These are phyloP conservation scores for Cettia cetti DNA, from an alignment of 2,113 vertebrate genomes.

Conservation along the genomic window DNA sequence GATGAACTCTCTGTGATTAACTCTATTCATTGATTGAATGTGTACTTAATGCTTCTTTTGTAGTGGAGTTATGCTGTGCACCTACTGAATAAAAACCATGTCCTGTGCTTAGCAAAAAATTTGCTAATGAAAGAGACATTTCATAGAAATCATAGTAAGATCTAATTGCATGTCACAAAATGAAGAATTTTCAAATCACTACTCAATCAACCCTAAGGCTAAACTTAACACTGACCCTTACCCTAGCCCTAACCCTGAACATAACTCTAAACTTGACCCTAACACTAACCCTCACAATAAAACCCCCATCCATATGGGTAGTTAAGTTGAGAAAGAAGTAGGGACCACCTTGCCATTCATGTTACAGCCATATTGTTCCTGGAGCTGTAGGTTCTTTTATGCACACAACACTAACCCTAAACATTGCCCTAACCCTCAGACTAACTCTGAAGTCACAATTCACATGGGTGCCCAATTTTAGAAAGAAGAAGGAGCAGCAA, in stretches of 20 bases:
- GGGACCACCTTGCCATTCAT: background rate
- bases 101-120: background rate
- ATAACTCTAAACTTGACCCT: background rate
- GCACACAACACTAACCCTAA: background rate
- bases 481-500: background rate
- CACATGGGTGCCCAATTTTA: background rate
- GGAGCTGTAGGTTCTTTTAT: background rate
- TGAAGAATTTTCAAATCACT: background rate
- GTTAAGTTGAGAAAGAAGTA: background rate
- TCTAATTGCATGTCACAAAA: background rate
- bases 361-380: background rate
- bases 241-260: background rate
- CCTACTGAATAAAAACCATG: background rate
- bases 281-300: background rate
- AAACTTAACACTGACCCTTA: background rate
- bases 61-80: background rate
- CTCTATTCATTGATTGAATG: background rate
- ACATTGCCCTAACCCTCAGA: background rate
- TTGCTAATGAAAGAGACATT: rapidly evolving
- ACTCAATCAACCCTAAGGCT: background rate
- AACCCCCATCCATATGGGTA: too few species aligned
- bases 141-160: background rate
- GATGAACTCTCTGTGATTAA: background rate
- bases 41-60: background rate
- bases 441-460: background rate